Evolutionary conservation across 2,888 invertebrate genomes (phyloP).

Genomic region (Leptura quadrifasciata): DNA sequence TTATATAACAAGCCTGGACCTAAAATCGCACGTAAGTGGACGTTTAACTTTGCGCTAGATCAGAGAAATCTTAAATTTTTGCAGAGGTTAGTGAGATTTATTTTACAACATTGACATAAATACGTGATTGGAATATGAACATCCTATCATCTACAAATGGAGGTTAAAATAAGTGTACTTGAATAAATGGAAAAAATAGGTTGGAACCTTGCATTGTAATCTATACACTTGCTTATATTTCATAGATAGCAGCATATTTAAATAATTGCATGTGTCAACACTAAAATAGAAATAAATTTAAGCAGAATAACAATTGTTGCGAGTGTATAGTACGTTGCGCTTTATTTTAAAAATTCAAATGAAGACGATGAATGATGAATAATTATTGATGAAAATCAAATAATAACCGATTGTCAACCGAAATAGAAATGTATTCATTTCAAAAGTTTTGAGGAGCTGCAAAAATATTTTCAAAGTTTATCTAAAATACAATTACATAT

Average conservation of each 20-base stretch:
- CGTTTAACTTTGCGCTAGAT: background rate
- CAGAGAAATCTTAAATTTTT: background rate
- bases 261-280: too few species aligned
- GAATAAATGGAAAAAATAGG: conserved; percentile 14
- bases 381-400: too few species aligned
- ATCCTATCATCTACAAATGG: conserved; percentile 31
- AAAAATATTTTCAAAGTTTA: too few species aligned
- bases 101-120: conserved; percentile 43
- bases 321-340: too few species aligned
- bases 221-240: conserved; percentile 4
- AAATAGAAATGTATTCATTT: too few species aligned
- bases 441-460: too few species aligned
- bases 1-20: background rate
- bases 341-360: too few species aligned
- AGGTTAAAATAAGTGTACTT: conserved; percentile 38
- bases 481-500: too few species aligned
- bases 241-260: background rate
- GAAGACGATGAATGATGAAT: too few species aligned
- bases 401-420: too few species aligned
- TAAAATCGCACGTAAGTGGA: conserved; percentile 2
- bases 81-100: conserved; percentile 9
- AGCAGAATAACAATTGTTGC: too few species aligned
- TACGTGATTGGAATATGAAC: conserved; percentile 41
- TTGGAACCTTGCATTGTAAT: conserved; percentile 23
- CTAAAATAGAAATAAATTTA: too few species aligned